Base-by-base conservation (phyloP, 35 echinoderm and acorn worm genomes). In the Ophiothrix spiculata region DNA sequence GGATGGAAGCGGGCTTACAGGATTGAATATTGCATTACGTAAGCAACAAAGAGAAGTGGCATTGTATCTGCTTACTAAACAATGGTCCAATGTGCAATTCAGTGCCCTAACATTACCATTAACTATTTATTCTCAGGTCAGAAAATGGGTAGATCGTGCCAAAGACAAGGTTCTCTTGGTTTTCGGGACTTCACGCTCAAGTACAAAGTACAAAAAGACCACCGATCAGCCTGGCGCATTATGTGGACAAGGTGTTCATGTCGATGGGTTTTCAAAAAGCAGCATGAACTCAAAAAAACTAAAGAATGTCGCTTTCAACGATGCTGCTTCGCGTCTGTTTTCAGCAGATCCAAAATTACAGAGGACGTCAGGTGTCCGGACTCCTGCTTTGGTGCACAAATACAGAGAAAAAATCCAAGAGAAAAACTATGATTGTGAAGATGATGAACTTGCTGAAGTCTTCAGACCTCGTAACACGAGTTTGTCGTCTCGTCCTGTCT, bases 1-100 rank as follows among this genome's bases (percentile, higher is more conserved):
- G 80, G 95, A 98, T 40, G 95, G 95, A 4, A 98, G 91, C 56
- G 95, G 91, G 39, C 80, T 98, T 12, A 98, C 91, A 15, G 88
- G 79, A 45, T 56, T 98, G 13, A 98, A 93, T 74, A 78, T 98
- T 25, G 88, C 95, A 36, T 78, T 98, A 0, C 75, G 95, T 17
- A 91, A 91, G 60, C 95, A 94, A 42, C 74, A 98, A 63, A 76
- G 91, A 40, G 95, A 98, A 36, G 95, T 94, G 0, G 95, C 95
- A 8, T 36, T 98, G 13, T 98, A 98, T 64, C 80, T 98, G 1
- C 87, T 98, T 36, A 94, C 95, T 15, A 98, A 98, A 73, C 95
- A 98, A 74, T 98, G 95, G 95, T 88, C 95, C n/a, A 98, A 91
- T 85, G 92, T 98, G 21, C 91, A 93, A 77, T 98, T 91, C 46